Base-by-base conservation (phyloP, 2,888 invertebrate genomes). In the Drosophila mayaguana region DNA sequence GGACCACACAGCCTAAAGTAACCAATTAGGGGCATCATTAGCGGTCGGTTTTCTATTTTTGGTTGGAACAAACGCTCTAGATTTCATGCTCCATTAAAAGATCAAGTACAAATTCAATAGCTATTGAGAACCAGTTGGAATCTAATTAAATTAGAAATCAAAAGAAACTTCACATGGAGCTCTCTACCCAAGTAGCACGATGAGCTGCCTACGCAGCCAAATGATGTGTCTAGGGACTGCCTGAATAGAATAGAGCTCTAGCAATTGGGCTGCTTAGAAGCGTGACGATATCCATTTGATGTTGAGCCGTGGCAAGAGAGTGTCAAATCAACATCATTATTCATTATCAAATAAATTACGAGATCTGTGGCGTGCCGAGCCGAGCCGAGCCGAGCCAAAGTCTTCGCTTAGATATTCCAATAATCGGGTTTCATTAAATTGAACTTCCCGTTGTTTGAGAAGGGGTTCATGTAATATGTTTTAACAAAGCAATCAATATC, bases 251-350 rank as follows among this genome's bases (percentile, higher is more conserved):
- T 32, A 28, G 50, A 32, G 50, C 46, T 3, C 46, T 67, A 18
- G 59, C 20, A 36, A 42, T 53, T 42, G 38, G 56, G 61, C 63
- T 43, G 60, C 22, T 68, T 67, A 61, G 53, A 78, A 83, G 78
- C 90, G 90, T 85, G 84, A 85, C 84, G 84, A 83, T 67, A 88
- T 71, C 63, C 83, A 84, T 85, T 85, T 73, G 81, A 74, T 28
- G 81, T 81, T 69, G 59, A 70, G 65, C 81, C 82, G 72, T 72
- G 80, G 9, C 34, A 20, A 32, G 68, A 76, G 72, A 86, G 83
- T 86, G 85, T 90, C 85, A 86, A 86, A 87, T 90, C 90, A 81
- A 79, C 86, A 89, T 87, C 86, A 87, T 87, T 87, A 87, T 85
- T 87, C 90, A 87, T 89, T 88, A 90, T 80, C 88, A 88, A 88